Percentiles rank a stretch among this genome's conserved stretches.
phyloP scores from a whole-genome alignment of 2,888 invertebrate genomes.

The Callyntrura sp. region DNA sequence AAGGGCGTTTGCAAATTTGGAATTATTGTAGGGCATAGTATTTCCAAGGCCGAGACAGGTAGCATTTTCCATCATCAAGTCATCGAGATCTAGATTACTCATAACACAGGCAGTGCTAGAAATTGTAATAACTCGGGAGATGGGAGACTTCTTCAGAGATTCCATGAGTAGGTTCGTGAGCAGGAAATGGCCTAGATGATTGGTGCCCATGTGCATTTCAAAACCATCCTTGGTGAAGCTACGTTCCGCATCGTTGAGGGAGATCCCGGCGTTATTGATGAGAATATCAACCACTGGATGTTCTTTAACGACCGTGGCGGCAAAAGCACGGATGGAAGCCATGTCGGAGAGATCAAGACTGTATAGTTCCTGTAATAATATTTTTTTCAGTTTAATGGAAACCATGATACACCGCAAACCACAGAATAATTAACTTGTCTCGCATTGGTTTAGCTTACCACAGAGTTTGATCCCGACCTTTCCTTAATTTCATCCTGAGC shows the following conservation, averaged over 20 bases:
- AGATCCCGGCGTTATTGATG: conserved; percentile 84
- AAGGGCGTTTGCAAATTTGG: conserved; percentile 91
- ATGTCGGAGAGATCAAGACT: conserved; percentile 75
- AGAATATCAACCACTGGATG: conserved; percentile 76
- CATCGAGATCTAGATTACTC: conserved; percentile 89
- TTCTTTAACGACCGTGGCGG: conserved; percentile 55
- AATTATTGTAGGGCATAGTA: conserved; percentile 88
- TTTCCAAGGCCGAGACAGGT: conserved; percentile 75
- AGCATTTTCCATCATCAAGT: conserved; percentile 88
- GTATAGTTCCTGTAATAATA: conserved; percentile 62
- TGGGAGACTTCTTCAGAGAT: conserved; percentile 88
- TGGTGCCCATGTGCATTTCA: conserved; percentile 93
- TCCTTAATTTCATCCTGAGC: conserved; percentile 66
- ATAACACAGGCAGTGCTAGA: conserved; percentile 90
- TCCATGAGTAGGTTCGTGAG: conserved; percentile 92
- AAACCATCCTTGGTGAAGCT: conserved; percentile 90
- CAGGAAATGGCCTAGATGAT: conserved; percentile 94
- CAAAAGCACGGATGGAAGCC: conserved; percentile 76
- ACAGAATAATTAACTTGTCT: too few relatives aligned
- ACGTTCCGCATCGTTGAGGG: conserved; percentile 64
- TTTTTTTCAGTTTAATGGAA: conserved; percentile 8
- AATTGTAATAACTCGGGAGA: conserved; percentile 89
- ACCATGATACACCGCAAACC: too few relatives aligned
- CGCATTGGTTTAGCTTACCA: conserved; percentile 54
- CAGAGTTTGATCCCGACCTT: conserved; percentile 68